Conservation (phyloP, 2,797 vertebrate species). For the Rhadinocentrus ornatus region DNA sequence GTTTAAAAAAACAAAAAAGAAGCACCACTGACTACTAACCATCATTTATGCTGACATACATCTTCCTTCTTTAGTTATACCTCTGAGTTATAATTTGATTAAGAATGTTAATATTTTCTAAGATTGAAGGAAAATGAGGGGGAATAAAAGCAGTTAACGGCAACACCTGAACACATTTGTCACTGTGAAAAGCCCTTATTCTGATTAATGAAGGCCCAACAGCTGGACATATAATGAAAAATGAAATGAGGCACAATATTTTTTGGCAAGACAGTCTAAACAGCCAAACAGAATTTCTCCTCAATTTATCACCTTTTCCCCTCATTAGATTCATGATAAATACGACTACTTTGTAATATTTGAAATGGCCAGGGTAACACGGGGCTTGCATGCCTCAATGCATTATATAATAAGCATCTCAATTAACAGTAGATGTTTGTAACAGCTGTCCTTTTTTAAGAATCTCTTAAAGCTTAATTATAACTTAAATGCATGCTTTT, state of each 20-base stretch:
- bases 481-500: conserved; percentile 31
- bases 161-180: conserved; percentile 66
- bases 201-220: conserved; percentile 71
- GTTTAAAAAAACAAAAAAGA: conserved; percentile 7
- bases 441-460: conserved; percentile 11
- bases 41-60: conserved; percentile 10
- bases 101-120: conserved; percentile 55
- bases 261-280: conserved; percentile 55
- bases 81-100: conserved; percentile 54
- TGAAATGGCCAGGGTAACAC: conserved; percentile 35
- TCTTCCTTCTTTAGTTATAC: conserved; percentile 40
- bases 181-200: conserved; percentile 60
- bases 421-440: conserved; percentile 22
- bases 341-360: conserved; percentile 47
- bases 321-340: conserved; percentile 45
- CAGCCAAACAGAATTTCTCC: conserved; percentile 47
- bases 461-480: conserved; percentile 30
- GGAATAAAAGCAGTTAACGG: conserved; percentile 67
- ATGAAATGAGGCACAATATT: conserved; percentile 65
- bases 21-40: conserved; percentile 1
- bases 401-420: conserved; percentile 32
- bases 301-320: conserved; percentile 45
- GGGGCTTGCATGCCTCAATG: conserved; percentile 28
- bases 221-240: conserved; percentile 70
- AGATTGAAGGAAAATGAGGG: conserved; percentile 27